phyloP scores from a whole-genome alignment of 1,140 invertebrate genomes.

The Drosophila parabipectinata region DNA sequence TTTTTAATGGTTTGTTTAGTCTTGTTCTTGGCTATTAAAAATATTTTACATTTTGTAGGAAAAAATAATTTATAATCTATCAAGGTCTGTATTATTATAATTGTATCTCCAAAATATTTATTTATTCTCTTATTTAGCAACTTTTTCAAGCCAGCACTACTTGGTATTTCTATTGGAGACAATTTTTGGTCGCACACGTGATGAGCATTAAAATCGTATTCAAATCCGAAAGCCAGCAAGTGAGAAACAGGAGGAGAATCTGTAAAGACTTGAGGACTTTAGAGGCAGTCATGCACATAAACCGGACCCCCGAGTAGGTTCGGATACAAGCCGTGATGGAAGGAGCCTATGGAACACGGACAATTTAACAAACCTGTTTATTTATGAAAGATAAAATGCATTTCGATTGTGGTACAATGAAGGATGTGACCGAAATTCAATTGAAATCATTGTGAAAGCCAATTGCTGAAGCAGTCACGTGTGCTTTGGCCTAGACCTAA shows the following conservation, averaged over 20 bases:
- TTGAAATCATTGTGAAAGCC: conserved; percentile 60
- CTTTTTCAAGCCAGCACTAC: neutral
- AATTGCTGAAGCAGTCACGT: conserved; percentile 55
- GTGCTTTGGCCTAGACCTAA: conserved; percentile 15
- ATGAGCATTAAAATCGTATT: conserved; percentile 65
- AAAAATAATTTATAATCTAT: too few species aligned
- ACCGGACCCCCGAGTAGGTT: neutral
- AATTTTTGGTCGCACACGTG: conserved; percentile 56
- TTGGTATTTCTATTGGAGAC: conserved; percentile 15
- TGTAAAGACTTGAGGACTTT: neutral
- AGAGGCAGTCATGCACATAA: conserved; percentile 30
- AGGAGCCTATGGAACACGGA: conserved; percentile 33
- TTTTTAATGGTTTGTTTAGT: neutral
- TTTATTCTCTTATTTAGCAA: neutral
- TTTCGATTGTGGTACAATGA: conserved; percentile 50
- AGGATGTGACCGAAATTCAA: conserved; percentile 65
- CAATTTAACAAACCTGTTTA: conserved; percentile 77
- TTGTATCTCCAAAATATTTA: neutral
- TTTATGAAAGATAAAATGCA: conserved; percentile 74
- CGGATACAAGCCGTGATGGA: conserved; percentile 3
- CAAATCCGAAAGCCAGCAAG: conserved; percentile 60
- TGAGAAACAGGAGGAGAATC: conserved; percentile 56
- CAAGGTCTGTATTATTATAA: neutral
- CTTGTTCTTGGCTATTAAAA: too few species aligned
- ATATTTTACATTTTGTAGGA: too few species aligned